Conservation (phyloP, 2,113 vertebrate species). For the Brachypteracias leptosomus region DNA sequence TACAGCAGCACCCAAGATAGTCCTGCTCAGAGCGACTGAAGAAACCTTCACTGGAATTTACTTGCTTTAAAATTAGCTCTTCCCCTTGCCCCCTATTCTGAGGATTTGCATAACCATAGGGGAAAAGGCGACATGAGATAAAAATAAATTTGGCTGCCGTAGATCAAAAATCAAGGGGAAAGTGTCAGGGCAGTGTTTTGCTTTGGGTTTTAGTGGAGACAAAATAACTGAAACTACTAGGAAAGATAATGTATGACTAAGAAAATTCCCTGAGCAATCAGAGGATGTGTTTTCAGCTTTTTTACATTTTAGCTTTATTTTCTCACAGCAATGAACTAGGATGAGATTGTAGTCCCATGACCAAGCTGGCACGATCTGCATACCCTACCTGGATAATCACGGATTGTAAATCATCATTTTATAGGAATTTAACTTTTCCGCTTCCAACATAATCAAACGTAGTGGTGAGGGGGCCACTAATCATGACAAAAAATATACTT, state of each 20-base stretch:
- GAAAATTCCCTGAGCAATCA: conserved; percentile 72
- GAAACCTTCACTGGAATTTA: conserved; percentile 43
- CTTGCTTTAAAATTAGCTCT: conserved; percentile 69
- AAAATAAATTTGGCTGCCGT: conserved; percentile 53
- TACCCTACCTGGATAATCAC: conserved; percentile 78
- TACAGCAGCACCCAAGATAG: conserved; percentile 27
- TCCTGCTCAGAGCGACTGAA: neutral
- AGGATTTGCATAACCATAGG: conserved; percentile 66
- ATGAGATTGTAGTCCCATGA: conserved; percentile 64
- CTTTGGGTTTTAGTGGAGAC: conserved; percentile 65
- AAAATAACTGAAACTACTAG: conserved; percentile 64
- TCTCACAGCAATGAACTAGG: conserved; percentile 68
- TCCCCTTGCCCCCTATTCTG: conserved; percentile 53
- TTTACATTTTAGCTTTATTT: conserved; percentile 66
- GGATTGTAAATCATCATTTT: conserved; percentile 78
- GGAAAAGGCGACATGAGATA: conserved; percentile 32
- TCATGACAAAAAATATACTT: conserved; percentile 83
- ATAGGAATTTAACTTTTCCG: conserved; percentile 77
- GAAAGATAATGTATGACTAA: conserved; percentile 51
- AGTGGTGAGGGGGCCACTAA: conserved; percentile 76
- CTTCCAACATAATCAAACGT: conserved; percentile 81
- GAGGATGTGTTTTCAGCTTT: conserved; percentile 69
- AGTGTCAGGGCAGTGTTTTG: conserved; percentile 65
- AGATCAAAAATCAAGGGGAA: conserved; percentile 65
- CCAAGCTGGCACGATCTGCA: conserved; percentile 52